These are phyloP conservation scores for Vombatus ursinus DNA, from an alignment of 2,113 vertebrate genomes.

Conservation along the genomic window DNA sequence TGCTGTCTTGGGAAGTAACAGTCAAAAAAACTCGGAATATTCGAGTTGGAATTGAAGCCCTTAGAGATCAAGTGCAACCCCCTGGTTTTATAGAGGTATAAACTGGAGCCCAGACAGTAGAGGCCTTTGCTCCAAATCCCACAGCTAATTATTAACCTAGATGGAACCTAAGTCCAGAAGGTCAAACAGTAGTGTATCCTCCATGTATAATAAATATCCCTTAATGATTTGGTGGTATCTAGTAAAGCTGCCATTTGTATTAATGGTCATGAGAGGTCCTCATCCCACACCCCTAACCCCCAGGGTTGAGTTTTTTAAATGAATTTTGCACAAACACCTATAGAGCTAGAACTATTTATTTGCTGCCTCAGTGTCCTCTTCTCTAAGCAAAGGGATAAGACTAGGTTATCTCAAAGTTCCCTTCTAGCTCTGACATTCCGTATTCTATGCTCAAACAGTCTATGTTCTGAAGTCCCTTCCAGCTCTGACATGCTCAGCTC, in stretches of 20 bases:
- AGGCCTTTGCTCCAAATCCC: neutral
- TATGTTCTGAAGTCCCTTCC: neutral
- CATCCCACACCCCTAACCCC: slow-evolving; percentile 7
- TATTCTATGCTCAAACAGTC: neutral
- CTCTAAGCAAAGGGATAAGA: neutral
- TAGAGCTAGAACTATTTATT: slow-evolving; percentile 32
- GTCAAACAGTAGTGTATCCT: neutral
- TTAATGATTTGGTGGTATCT: neutral
- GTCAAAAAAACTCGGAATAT: neutral
- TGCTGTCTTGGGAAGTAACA: neutral
- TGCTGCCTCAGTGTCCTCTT: neutral
- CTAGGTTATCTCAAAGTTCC: neutral
- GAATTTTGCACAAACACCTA: slow-evolving; percentile 63
- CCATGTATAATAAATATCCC: neutral
- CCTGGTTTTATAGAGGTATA: neutral
- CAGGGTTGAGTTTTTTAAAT: slow-evolving; percentile 64
- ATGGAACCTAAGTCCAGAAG: neutral
- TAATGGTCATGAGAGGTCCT: neutral
- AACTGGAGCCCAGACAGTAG: neutral
- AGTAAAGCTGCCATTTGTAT: neutral
- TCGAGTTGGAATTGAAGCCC: neutral
- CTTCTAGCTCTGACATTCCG: neutral
- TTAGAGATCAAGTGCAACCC: neutral
- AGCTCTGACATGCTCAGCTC: neutral
- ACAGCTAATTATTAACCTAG: neutral